Conservation (phyloP, 53 echinoderm and acorn worm genomes). For the Henricia sp. region DNA sequence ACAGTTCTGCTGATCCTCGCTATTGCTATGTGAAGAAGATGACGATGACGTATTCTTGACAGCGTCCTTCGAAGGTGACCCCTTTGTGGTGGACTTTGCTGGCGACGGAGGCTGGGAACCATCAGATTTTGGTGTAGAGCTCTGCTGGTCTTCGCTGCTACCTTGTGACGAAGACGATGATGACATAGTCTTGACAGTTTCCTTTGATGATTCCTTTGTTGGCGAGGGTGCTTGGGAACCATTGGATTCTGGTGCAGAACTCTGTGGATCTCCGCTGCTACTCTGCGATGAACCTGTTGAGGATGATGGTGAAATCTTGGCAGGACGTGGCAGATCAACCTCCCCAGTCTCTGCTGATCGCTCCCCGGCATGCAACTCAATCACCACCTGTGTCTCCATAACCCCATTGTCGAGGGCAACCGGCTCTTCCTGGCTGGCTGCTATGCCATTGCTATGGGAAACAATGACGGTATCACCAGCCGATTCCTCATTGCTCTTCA, state of each 20-base stretch:
- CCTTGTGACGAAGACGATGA: slow-evolving; percentile 2
- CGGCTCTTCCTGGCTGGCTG: slow-evolving; percentile 36
- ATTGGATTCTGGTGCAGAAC: not conserved
- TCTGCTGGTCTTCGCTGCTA: not conserved
- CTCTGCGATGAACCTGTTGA: slow-evolving; percentile 28
- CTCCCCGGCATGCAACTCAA: slow-evolving; percentile 1
- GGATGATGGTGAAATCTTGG: not conserved
- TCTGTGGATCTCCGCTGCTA: not conserved
- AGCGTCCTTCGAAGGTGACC: slow-evolving; percentile 1
- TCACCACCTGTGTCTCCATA: slow-evolving; percentile 25
- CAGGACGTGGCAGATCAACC: not conserved
- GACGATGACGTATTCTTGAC: not conserved
- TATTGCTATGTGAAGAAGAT: slow-evolving; percentile 1
- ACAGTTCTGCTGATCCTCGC: not conserved
- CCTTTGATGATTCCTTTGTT: not conserved
- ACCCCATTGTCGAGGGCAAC: not conserved
- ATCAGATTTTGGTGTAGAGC: not conserved
- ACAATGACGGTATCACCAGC: slow-evolving; percentile 43
- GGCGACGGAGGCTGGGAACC: not conserved
- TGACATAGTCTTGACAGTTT: not conserved
- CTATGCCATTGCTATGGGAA: slow-evolving; percentile 16
- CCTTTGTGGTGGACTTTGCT: not conserved
- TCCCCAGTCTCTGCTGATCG: slow-evolving; percentile 38
- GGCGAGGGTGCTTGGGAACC: slow-evolving; percentile 15
- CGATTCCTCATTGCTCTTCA: slow-evolving; percentile 58